Percentiles rank a stretch among this genome's conserved stretches.
phyloP scores from a whole-genome alignment of 2,113 vertebrate genomes.

The Varanus salvator region DNA sequence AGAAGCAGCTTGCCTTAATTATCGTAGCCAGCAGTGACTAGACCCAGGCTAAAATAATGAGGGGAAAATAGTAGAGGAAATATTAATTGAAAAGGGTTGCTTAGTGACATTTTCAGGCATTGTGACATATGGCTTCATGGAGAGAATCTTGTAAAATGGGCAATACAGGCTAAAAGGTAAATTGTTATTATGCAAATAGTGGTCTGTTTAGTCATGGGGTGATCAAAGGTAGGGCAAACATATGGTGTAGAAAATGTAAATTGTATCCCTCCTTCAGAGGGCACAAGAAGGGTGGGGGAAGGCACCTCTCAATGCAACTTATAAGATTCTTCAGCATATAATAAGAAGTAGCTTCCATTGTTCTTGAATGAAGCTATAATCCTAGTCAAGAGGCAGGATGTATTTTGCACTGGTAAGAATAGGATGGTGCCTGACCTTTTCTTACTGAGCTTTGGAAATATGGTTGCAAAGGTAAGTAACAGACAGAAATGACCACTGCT shows the following conservation, averaged over 20 bases:
- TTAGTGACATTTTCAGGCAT: conserved; percentile 13
- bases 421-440: neutral
- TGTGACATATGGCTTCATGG: conserved; percentile 12
- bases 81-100: conserved; percentile 41
- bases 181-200: conserved; percentile 10
- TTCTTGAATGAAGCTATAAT: neutral
- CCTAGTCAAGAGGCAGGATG: neutral
- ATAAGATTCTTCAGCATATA: neutral
- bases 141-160: conserved; percentile 20
- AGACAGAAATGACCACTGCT: neutral
- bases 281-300: neutral
- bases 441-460: neutral
- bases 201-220: neutral
- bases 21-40: conserved; percentile 29
- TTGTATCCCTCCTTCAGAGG: neutral
- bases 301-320: neutral
- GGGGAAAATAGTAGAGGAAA: conserved; percentile 13
- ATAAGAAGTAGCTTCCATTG: neutral
- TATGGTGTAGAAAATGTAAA: neutral
- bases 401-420: neutral
- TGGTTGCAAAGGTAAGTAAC: neutral
- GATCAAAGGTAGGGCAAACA: neutral
- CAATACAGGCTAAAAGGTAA: conserved; percentile 6
- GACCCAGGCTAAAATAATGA: conserved; percentile 31
- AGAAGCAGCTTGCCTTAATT: conserved; percentile 35